Evolutionary conservation across 1,140 invertebrate genomes (phyloP), one percentile per base, ranked within the genome.

Genomic region (Asobara japonica): DNA sequence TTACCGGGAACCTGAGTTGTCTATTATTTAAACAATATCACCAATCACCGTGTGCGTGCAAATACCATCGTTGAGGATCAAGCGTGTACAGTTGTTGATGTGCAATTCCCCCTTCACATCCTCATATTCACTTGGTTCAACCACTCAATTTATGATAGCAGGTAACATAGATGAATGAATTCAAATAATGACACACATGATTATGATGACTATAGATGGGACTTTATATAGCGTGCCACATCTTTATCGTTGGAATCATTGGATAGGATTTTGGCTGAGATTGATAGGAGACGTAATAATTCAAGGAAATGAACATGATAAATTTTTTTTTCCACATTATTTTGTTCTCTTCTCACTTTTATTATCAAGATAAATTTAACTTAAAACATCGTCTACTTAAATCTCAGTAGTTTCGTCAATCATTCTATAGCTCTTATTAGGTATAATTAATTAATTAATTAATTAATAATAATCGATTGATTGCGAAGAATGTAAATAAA

Each of bases 401-500:
- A 56, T 56, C 51, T 56, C 8, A 56, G 22, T 25, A 56, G 51
- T 56, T 56, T 56, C 10, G 51, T 56, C 51, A 27, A 56, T 56
- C 18, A 56, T 27, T 25, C 22, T 56, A 56, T 18, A 56, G 22
- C 13, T 56, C 16, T 27, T 18, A 22, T 18, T 56, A 18, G 25
- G 18, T 56, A 56, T 25, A 51, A 51, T 51, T 16, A 51, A 5
- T 51, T 11, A 61, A 22, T 4, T 11, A 61, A 25, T 61, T 33
- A 65, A 33, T 65, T 30, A 36, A 36, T 38, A 38, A 41, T 41
- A 66, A 7, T 36, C 36, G 64, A 22, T 18, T 66, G 33, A 66
- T 41, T 16, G 18, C 41, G 65, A 67, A 51, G 3, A 48, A 48
- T 67, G 65, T 48, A 48, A 67, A 67, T 67, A 67, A 67, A 67